Base-by-base conservation (phyloP, 2,888 invertebrate species). In the Hesperia comma region DNA sequence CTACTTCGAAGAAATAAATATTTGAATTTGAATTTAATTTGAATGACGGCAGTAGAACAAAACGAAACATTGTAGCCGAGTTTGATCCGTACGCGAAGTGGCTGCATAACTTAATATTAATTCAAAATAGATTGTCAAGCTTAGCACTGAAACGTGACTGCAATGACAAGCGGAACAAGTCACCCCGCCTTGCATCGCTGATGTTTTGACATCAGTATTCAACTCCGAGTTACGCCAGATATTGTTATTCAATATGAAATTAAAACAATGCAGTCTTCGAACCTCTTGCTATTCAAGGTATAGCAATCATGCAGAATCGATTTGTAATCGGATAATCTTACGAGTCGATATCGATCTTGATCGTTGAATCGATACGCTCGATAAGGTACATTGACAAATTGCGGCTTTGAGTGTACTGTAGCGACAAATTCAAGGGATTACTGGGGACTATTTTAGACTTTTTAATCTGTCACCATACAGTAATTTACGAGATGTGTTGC, bases 321-420 rank as follows among this genome's bases (percentile, higher is more conserved):
- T 68, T 67, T 71, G 67, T 72, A 82, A 85, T 85, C 85, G 81
- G 76, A 85, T 86, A 86, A 87, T 86, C 86, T 85, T 83, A 77
- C 80, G 79, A 82, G 33, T 53, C 32, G 89, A 90, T 89, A 88
- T 82, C 76, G 86, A 91, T 90, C 88, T 84, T 79, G 79, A 85
- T 86, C 83, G 84, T 75, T 82, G 80, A 84, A 81, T 86, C 84
- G 86, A 87, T 88, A 84, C 84, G 81, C 82, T 81, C 81, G 80
- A 81, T 83, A 75, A 72, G 74, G 79, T 89, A 91, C 90, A 81
- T 86, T 88, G 90, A 91, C 89, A 90, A 90, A 91, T 90, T 84
- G 84, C 85, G 79, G 78, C 80, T 84, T 81, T 78, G 78, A 75
- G 75, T 78, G 84, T 74, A 87, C 88, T 88, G 88, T 82, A 79